Evolutionary conservation across 2,113 vertebrate species (phyloP).

Genomic region (Ailurus styani): DNA sequence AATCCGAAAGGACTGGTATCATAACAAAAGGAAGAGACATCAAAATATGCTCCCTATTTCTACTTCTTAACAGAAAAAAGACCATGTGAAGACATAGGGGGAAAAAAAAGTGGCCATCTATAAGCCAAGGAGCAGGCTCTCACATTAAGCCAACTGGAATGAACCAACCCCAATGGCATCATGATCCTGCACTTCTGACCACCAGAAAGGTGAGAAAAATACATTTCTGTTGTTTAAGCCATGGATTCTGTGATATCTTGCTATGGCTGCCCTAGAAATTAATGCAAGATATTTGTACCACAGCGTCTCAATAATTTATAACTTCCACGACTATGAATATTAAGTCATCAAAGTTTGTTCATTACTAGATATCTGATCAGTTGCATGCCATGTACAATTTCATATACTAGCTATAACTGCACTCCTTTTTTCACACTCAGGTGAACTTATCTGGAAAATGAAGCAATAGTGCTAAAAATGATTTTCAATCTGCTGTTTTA

Average conservation of each 20-base stretch:
- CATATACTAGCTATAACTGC: not conserved
- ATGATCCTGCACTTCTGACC: not conserved
- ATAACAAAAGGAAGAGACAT: not conserved
- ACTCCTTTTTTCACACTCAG: not conserved
- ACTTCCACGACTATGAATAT: not conserved
- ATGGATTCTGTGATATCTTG: not conserved
- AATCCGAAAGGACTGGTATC: not conserved
- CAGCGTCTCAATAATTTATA: not conserved
- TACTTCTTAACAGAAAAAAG: not conserved
- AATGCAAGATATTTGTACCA: not conserved
- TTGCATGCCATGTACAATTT: not conserved
- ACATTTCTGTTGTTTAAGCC: not conserved
- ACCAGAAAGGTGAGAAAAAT: not conserved
- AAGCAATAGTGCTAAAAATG: not conserved
- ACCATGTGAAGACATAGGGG: fast-evolving
- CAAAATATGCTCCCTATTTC: not conserved
- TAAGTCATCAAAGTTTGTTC: not conserved
- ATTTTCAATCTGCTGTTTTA: not conserved
- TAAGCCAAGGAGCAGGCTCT: not conserved
- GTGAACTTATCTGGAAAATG: not conserved
- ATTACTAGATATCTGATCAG: not conserved
- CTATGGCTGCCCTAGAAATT: not conserved
- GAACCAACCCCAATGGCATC: not conserved
- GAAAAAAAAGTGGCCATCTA: not conserved
- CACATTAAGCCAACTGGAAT: not conserved